Evolutionary conservation across 2,888 invertebrate genomes (phyloP), one percentile per base, ranked within the genome.

Genomic region (Crocallis elinguaria): DNA sequence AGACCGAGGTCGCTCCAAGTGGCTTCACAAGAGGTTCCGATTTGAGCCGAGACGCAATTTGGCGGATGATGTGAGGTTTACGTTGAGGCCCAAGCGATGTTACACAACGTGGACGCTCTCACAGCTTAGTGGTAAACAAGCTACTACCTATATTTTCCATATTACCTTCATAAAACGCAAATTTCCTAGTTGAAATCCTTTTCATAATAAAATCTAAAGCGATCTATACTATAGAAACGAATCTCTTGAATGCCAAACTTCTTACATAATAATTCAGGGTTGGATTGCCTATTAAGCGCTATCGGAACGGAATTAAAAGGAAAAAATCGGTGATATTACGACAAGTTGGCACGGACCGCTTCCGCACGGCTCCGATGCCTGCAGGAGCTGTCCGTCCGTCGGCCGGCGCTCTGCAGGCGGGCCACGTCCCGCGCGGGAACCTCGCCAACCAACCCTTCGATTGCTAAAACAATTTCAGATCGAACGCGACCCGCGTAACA

Each of bases 401-500:
- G 33, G 42, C 14, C 35, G 56, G 29, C 23, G 23, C 38, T 64
- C 59, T 43, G 60, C 56, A 66, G 51, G 59, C 67, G 29, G 36
- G 43, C 43, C 68, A 68, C 67, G 70, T 67, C 50, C 30, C 36
- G 23, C 39, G 36, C 23, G 37, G 23, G 36, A n/a, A n/a, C n/a
- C n/a, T 8, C 56, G 44, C 64, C 57, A 41, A 25, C 19, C 43
- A 48, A n/a, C n/a, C 33, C 30, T 33, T 46, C 62, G 56, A 60
- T 66, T 64, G 67, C 44, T 58, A 63, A 69, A 69, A 69, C 66
- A 66, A 64, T 69, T 66, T 64, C 51, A 53, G 49, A 61, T 67
- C 61, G 62, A 63, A 63, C 52, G 53, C 55, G 50, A 60, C 48
- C 60, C 44, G 44, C 52, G 45, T 45, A 38, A 29, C 35, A 27